These are phyloP conservation scores for Sinocyclocheilus anophthalmus DNA, from an alignment of 2,113 vertebrate genomes.

Conservation along the genomic window DNA sequence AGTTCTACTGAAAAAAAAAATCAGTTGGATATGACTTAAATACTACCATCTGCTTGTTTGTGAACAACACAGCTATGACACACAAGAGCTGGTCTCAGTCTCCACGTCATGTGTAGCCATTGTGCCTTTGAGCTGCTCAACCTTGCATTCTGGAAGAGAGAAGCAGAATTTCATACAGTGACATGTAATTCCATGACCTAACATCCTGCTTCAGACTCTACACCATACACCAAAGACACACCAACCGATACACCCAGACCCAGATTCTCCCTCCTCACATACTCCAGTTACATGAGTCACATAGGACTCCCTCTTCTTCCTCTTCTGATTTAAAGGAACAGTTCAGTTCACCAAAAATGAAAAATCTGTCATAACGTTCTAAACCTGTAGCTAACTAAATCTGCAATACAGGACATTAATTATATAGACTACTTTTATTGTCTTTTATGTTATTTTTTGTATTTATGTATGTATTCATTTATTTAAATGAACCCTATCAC, in stretches of 20 bases:
- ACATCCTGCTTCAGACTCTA: constrained; percentile 51
- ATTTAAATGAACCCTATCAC: background rate
- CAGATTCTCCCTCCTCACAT: background rate
- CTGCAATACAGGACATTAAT: too few species aligned
- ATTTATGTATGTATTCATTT: background rate
- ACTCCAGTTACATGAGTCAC: background rate
- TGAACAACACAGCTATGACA: background rate
- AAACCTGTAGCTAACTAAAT: background rate
- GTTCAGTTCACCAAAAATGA: constrained; percentile 2
- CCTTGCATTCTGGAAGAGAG: constrained; percentile 5
- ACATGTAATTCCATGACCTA: constrained; percentile 54
- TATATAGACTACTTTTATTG: background rate
- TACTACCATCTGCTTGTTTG: background rate
- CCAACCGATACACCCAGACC: constrained; percentile 15
- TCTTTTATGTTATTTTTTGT: background rate
- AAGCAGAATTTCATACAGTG: constrained; percentile 36
- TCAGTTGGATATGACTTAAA: background rate
- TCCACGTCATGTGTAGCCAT: background rate
- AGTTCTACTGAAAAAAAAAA: background rate
- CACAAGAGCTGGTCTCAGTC: background rate
- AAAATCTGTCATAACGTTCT: background rate
- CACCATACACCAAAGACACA: constrained; percentile 41
- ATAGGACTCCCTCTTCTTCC: background rate
- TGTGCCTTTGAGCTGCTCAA: background rate
- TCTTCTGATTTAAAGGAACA: background rate